Evolutionary conservation across 2,797 vertebrate genomes (phyloP), one percentile per base, ranked within the genome.

Genomic region (Platyrinchus mystaceus): DNA sequence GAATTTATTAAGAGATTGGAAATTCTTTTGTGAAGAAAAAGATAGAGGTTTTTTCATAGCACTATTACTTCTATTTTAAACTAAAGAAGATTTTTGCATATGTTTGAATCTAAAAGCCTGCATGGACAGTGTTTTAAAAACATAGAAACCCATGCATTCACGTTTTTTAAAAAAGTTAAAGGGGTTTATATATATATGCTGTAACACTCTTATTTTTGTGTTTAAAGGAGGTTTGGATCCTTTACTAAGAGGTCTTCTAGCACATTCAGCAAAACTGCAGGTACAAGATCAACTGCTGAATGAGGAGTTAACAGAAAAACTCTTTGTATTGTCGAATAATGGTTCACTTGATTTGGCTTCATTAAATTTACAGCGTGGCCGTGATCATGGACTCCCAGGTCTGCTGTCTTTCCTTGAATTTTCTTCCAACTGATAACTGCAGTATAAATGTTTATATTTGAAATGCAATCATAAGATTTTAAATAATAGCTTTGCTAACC

Each of bases 321-420:
- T 99, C 9, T 97, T 99, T 4, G 98, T 99, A n/a, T 93, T 98
- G 9, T 98, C 98, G 14, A 93, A 97, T 56, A 97, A 97, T 1
- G 97, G 97, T 24, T 94, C 98, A 55, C 90, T 99, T 97, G 99
- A 99, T 93, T 97, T 99, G 97, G 98, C 99, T 2, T 98, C 99
- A 1, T 71, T 99, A 74, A 99, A 99, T 97, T 98, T 99, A 90
- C 99, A 99, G 96, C 98, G 99, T 55, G 99, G 99, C 58, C 98
- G 99, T 44, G 99, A 99, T 91, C 99, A 99, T 0, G 99, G 98
- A 21, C 98, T 99, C 19, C 99, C 99, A 98, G 99, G 99, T 99
- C 67, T 92, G 39, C 32, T 83, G 43, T 69, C 49, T 96, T 94
- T 91, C 49, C 36, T 90, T 90, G 10, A n/a, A 60, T 84, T 84